Conservation (phyloP, 2,113 vertebrate genomes). For the Pantherophis guttatus region DNA sequence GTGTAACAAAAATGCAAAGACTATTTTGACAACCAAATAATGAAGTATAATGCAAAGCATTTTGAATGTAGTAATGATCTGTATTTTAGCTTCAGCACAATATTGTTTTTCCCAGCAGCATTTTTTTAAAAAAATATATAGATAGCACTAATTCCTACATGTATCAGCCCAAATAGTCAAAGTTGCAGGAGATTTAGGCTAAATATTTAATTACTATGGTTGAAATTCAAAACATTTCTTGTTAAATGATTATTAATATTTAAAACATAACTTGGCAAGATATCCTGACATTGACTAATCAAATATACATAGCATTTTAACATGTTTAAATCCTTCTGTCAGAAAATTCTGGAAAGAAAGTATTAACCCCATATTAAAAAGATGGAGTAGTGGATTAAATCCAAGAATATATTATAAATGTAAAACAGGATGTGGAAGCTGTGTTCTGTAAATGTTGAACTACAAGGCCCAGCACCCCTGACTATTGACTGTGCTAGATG, state of each 20-base stretch:
- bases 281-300: not conserved
- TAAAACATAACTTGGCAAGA: constrained; percentile 16
- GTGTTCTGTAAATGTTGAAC: not conserved
- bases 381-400: not conserved
- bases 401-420: not conserved
- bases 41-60: constrained; percentile 59
- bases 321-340: not conserved
- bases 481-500: not conserved
- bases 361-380: not conserved
- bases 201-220: constrained; percentile 7
- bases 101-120: constrained; percentile 1
- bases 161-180: not conserved
- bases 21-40: constrained; percentile 65
- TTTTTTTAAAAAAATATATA: not conserved
- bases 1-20: constrained; percentile 60
- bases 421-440: not conserved
- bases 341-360: not conserved
- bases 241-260: constrained; percentile 26
- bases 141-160: not conserved
- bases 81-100: constrained; percentile 57
- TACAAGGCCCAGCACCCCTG: not conserved
- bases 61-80: constrained; percentile 55
- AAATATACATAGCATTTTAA: not conserved
- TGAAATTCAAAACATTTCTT: constrained; percentile 20
- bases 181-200: constrained; percentile 16